phyloP scores from a whole-genome alignment of 2,113 vertebrate genomes.

The Dendrocopos noguchii region DNA sequence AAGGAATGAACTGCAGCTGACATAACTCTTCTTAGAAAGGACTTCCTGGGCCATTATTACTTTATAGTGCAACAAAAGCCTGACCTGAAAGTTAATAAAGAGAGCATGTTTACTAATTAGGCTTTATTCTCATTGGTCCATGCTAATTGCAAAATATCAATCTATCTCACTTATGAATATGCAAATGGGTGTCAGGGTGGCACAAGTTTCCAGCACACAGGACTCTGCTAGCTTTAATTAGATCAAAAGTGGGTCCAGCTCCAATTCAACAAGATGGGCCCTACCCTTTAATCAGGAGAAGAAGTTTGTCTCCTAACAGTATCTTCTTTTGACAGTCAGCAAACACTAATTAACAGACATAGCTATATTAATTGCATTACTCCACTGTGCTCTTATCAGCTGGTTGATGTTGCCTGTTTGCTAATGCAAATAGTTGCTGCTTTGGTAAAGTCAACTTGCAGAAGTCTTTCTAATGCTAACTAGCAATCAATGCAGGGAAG shows the following conservation, averaged over 20 bases:
- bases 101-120: conserved; percentile 81
- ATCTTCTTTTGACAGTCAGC: conserved; percentile 79
- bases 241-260: conserved; percentile 78
- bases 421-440: conserved; percentile 78
- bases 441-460: conserved; percentile 74
- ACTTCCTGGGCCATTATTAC: conserved; percentile 68
- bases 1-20: conserved; percentile 22
- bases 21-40: conserved; percentile 19
- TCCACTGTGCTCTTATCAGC: conserved; percentile 78
- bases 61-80: conserved; percentile 73
- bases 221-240: conserved; percentile 78
- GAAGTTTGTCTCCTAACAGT: conserved; percentile 78
- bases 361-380: conserved; percentile 83
- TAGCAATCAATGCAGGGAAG: conserved; percentile 80
- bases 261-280: conserved; percentile 73
- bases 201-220: conserved; percentile 70
- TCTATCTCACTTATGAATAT: conserved; percentile 81
- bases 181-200: conserved; percentile 76
- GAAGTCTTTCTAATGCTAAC: conserved; percentile 80
- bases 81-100: conserved; percentile 82
- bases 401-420: conserved; percentile 73
- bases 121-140: conserved; percentile 77
- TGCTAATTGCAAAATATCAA: conserved; percentile 82
- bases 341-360: conserved; percentile 84
- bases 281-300: conserved; percentile 80